phyloP scores from a whole-genome alignment of 2,797 vertebrate genomes.

The Chromobotia macracanthus region DNA sequence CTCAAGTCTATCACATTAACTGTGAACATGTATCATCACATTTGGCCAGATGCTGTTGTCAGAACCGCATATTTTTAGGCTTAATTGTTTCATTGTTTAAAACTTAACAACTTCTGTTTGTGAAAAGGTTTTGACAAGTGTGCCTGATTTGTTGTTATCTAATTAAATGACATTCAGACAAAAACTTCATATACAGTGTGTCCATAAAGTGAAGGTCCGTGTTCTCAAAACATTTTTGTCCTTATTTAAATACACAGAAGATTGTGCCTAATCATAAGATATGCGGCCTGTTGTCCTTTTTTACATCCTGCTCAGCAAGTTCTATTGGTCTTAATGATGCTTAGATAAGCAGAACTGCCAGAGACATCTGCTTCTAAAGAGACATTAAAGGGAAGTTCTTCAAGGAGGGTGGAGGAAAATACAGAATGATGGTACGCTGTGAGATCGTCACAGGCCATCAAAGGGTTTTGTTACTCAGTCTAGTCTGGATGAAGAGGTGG shows the following conservation, averaged over 20 bases:
- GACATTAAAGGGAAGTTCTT: conserved; percentile 38
- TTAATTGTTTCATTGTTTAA: too few species aligned
- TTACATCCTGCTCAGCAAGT: conserved; percentile 36
- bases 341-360: conserved; percentile 48
- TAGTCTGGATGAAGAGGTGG: not conserved
- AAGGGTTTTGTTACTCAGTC: not conserved
- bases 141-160: too few species aligned
- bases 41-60: too few species aligned
- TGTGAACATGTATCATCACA: too few species aligned
- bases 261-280: conserved; percentile 12
- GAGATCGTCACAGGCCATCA: not conserved
- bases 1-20: not conserved
- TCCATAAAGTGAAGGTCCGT: not conserved
- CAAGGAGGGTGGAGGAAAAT: conserved; percentile 19
- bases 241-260: conserved; percentile 2
- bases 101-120: too few species aligned
- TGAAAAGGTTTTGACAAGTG: too few species aligned
- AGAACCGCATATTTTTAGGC: too few species aligned
- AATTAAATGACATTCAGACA: too few species aligned
- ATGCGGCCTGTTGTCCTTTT: conserved; percentile 33
- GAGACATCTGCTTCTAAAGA: conserved; percentile 40
- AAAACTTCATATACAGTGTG: not conserved
- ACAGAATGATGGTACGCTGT: conserved; percentile 9
- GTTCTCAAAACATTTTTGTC: conserved; percentile 11
- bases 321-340: conserved; percentile 43